A percentile compares a stretch with the other conserved stretches of the same genome.
Conservation (phyloP, 2,888 invertebrate species). For the Pachliopta kotzebuea region DNA sequence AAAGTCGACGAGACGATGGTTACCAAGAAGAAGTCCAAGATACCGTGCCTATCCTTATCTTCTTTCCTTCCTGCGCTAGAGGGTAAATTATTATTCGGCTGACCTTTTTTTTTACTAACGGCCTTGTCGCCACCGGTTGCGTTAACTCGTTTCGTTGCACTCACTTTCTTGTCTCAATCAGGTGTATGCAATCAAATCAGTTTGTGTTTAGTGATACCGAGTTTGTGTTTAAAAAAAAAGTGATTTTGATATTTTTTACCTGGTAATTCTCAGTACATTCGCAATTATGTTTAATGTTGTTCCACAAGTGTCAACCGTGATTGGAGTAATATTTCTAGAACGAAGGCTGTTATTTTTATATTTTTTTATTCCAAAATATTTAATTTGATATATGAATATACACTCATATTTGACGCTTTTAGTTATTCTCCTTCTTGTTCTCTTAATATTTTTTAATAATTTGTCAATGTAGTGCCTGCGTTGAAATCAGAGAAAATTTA, state of each 20-base stretch:
- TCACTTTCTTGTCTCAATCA: slow-evolving; percentile 77
- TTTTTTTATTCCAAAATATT: background rate
- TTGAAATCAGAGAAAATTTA: too few species aligned
- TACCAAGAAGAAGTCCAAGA: slow-evolving; percentile 75
- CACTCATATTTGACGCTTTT: too few species aligned
- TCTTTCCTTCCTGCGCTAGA: slow-evolving; percentile 74
- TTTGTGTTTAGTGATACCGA: slow-evolving; percentile 52
- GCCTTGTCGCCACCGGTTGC: slow-evolving; percentile 70
- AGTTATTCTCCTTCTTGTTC: too few species aligned
- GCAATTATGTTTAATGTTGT: background rate
- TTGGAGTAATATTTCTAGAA: slow-evolving; percentile 10
- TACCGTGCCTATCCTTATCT: slow-evolving; percentile 73
- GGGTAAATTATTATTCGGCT: slow-evolving; percentile 61
- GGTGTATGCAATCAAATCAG: slow-evolving; percentile 63
- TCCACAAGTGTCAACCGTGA: background rate
- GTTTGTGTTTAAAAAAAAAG: slow-evolving; percentile 50
- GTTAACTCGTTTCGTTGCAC: slow-evolving; percentile 71
- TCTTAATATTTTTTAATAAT: too few species aligned
- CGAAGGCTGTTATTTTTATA: slow-evolving; percentile 1
- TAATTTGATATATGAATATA: too few species aligned
- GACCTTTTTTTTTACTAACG: slow-evolving; percentile 60
- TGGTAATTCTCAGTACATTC: slow-evolving; percentile 5
- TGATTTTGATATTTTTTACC: slow-evolving; percentile 38
- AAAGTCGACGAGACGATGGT: slow-evolving; percentile 71
- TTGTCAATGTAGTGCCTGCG: too few species aligned